These are phyloP conservation scores for Patella pellucida DNA, from an alignment of 2,888 invertebrate species.

Conservation along the genomic window DNA sequence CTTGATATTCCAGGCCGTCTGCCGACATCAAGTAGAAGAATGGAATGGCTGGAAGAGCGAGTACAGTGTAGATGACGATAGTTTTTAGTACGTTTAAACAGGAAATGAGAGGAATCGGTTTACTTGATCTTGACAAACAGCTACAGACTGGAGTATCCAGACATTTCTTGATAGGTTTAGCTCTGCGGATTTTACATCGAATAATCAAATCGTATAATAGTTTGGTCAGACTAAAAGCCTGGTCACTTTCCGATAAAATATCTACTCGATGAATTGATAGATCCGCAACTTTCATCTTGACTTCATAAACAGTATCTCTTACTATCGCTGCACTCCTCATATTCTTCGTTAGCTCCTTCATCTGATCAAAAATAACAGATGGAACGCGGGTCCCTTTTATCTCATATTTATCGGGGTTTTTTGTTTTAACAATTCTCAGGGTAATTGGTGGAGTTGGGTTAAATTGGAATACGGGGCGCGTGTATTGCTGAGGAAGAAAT, in stretches of 20 bases:
- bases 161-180: background rate
- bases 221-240: background rate
- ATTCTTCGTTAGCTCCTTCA: no score
- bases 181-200: background rate
- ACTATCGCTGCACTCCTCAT: no score
- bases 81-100: background rate
- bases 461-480: no score
- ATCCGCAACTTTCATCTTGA: background rate
- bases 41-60: background rate
- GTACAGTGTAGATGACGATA: background rate
- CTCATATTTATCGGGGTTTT: no score
- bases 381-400: no score
- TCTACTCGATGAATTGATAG: background rate
- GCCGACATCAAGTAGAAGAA: background rate
- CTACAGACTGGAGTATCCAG: background rate
- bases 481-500: no score
- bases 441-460: no score
- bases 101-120: background rate
- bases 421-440: no score
- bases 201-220: background rate
- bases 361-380: no score
- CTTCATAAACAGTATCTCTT: no score
- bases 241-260: background rate
- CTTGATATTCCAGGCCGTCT: background rate
- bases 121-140: no score